These are phyloP conservation scores for Napeogenes inachia DNA, from an alignment of 2,888 invertebrate species.

Conservation along the genomic window DNA sequence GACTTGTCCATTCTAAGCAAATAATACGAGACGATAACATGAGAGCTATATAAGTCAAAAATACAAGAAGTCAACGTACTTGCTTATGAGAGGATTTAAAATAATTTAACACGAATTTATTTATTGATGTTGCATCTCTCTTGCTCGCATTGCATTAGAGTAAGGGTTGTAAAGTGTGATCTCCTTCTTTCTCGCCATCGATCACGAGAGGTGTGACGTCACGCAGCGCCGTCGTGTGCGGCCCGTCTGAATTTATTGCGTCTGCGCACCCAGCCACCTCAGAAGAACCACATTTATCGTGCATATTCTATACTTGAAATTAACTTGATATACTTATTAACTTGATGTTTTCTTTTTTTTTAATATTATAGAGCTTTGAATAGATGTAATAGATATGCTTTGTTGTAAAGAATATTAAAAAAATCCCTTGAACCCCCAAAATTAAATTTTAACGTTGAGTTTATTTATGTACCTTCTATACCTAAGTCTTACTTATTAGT, in stretches of 20 bases:
- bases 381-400: too few relatives aligned
- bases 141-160: constrained; percentile 43
- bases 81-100: constrained; percentile 69
- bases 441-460: too few relatives aligned
- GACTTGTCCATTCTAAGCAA: constrained; percentile 48
- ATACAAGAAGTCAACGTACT: constrained; percentile 74
- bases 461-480: too few relatives aligned
- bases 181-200: constrained; percentile 65
- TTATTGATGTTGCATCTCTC: constrained; percentile 57
- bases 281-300: constrained; percentile 41
- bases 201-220: constrained; percentile 76
- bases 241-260: constrained; percentile 74
- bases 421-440: too few relatives aligned
- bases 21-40: constrained; percentile 49
- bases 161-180: constrained; percentile 44
- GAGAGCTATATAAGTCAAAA: constrained; percentile 60
- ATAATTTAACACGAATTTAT: constrained; percentile 70
- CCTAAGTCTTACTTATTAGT: too few relatives aligned
- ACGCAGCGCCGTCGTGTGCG: constrained; percentile 77
- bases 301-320: constrained; percentile 21
- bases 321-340: constrained; percentile 17
- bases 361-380: too few relatives aligned
- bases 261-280: constrained; percentile 63
- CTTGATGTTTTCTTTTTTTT: neutral
- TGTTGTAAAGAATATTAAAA: too few relatives aligned